Conservation (phyloP, 2,888 invertebrate species). For the Kuschelorhynchus macadamiae region DNA sequence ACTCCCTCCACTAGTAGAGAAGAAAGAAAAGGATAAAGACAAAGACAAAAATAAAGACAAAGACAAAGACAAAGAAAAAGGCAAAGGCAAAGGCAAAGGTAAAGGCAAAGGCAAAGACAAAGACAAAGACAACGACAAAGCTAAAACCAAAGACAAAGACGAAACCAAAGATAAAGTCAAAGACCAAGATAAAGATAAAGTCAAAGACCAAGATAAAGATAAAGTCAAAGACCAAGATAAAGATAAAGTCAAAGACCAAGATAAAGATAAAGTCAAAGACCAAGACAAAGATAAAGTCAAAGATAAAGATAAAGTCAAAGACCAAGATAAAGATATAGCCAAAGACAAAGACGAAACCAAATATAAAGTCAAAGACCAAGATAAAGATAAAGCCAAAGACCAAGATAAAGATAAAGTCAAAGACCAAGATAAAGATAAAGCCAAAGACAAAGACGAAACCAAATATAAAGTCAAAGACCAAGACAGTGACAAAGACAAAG, state of each 20-base stretch:
- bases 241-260: slow-evolving; percentile 63
- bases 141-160: slow-evolving; percentile 60
- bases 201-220: slow-evolving; percentile 61
- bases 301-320: slow-evolving; percentile 63
- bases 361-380: slow-evolving; percentile 63
- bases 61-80: slow-evolving; percentile 64
- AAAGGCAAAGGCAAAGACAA: slow-evolving; percentile 59
- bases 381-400: slow-evolving; percentile 64
- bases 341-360: slow-evolving; percentile 54
- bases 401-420: slow-evolving; percentile 53
- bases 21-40: slow-evolving; percentile 45
- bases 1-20: slow-evolving; percentile 64
- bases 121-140: slow-evolving; percentile 64
- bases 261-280: slow-evolving; percentile 63
- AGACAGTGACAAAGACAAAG: slow-evolving; percentile 63
- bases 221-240: slow-evolving; percentile 58
- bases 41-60: slow-evolving; percentile 64
- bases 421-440: slow-evolving; percentile 63
- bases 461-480: slow-evolving; percentile 58
- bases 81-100: too few relatives aligned
- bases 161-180: slow-evolving; percentile 58
- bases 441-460: slow-evolving; percentile 64
- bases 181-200: slow-evolving; percentile 63
- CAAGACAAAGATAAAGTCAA: slow-evolving; percentile 53
- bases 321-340: slow-evolving; percentile 66